Base-by-base conservation (phyloP, 2,888 invertebrate species). In the Drosophila percnosoma region DNA sequence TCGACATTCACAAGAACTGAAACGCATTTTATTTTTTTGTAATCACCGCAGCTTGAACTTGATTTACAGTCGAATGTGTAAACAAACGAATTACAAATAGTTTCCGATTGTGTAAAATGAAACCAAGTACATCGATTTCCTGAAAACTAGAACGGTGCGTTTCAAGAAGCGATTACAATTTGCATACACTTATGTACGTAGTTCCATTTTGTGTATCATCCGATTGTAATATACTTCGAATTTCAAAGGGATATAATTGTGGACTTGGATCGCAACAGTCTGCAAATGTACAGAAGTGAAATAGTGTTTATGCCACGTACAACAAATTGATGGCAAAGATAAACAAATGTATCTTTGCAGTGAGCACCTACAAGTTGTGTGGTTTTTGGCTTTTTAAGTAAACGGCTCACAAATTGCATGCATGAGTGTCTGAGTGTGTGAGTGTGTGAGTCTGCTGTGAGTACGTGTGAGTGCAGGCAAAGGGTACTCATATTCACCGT, bases 371-470 rank as follows among this genome's bases (percentile, higher is more conserved):
- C 38, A 55, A 36, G 66, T 24, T 54, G 54, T 65, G 54, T 75
- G 69, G 73, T 58, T 61, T 74, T 76, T 48, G 11, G 18, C n/a
- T 11, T 27, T 51, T 49, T 27, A 18, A 24, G 27, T 49, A 49
- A 49, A 27, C 27, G 64, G 63, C 60, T 63, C 63, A 79, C 69
- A 81, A 80, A 82, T 68, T 79, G 67, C 21, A 63, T 60, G 67
- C 48, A 69, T 45, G 38, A 11, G 27, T 34, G 36, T 34, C 45
- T 38, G 57, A 61, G 61, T 53, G 58, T 62, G 40, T 59, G 52
- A 34, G 36, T 29, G 27, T 49, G 48, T 78, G 45, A 13, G 24
- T 42, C 38, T 21, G 21, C 45, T 31, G 62, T 61, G 52, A 54
- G 60, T 67, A 34, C 38, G 40, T 45, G 27, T 55, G 64, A 67